A percentile compares a stretch with the other conserved stretches of the same genome.
These are phyloP conservation scores for Typhlichthys subterraneus DNA, from an alignment of 2,797 vertebrate species.

Conservation along the genomic window DNA sequence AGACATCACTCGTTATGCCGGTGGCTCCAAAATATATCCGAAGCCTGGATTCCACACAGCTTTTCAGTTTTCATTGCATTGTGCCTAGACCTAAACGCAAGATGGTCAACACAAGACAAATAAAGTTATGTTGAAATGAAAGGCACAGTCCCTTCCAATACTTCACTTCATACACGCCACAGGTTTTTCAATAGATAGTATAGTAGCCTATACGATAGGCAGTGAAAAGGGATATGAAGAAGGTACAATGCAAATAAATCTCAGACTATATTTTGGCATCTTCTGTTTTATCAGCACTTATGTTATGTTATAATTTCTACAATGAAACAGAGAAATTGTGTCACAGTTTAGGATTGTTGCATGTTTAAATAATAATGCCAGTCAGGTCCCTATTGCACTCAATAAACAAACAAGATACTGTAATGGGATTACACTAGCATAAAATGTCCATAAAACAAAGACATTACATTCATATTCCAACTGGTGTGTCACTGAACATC, in stretches of 20 bases:
- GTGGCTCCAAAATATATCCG: constrained; percentile 46
- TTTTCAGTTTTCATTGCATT: constrained; percentile 62
- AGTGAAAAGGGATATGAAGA: too few relatives aligned
- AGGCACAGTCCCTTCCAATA: not conserved
- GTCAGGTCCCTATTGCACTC: constrained; percentile 14
- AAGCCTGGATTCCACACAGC: constrained; percentile 40
- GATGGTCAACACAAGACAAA: constrained; percentile 16
- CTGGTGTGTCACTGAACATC: constrained; percentile 53
- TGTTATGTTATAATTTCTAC: constrained; percentile 20
- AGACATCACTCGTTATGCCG: constrained; percentile 62
- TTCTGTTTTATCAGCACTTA: constrained; percentile 1
- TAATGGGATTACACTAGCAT: constrained; percentile 33
- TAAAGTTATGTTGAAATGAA: constrained; percentile 2
- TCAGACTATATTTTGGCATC: constrained; percentile 4
- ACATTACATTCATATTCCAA: constrained; percentile 43
- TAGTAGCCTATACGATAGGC: too few relatives aligned
- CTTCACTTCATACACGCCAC: too few relatives aligned
- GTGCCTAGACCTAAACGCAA: constrained; percentile 54
- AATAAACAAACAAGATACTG: constrained; percentile 37
- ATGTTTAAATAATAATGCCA: constrained; percentile 34
- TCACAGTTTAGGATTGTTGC: constrained; percentile 17
- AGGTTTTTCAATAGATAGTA: too few relatives aligned
- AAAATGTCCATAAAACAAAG: constrained; percentile 29
- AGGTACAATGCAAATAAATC: not conserved
- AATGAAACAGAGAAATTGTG: constrained; percentile 11